Percentiles rank a stretch among this genome's conserved stretches.
These are phyloP conservation scores for Adoxophyes honmai DNA, from an alignment of 1,140 invertebrate species.

Conservation along the genomic window DNA sequence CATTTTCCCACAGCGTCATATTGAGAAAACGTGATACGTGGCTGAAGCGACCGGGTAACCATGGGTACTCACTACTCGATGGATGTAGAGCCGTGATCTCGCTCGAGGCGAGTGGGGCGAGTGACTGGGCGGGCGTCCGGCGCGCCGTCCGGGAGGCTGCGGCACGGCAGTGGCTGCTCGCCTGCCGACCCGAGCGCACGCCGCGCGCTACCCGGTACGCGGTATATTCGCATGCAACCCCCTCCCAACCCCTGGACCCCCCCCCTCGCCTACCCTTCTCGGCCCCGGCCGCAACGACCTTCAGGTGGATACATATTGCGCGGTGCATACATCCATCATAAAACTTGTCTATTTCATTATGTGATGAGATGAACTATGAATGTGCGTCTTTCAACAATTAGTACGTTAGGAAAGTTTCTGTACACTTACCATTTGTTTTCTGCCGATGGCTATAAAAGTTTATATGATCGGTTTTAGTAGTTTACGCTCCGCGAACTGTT, in stretches of 20 bases:
- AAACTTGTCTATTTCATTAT: too few relatives aligned
- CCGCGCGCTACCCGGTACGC: conserved; percentile 60
- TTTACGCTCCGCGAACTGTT: not conserved
- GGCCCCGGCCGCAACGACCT: conserved; percentile 23
- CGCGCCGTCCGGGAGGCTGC: conserved; percentile 43
- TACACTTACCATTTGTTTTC: not conserved
- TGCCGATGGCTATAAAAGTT: not conserved
- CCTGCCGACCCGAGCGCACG: conserved; percentile 65
- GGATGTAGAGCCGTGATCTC: conserved; percentile 22
- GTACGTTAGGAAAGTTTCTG: not conserved
- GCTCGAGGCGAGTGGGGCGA: conserved; percentile 32
- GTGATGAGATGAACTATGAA: not conserved
- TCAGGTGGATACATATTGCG: conserved; percentile 64
- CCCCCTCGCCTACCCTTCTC: conserved; percentile 21
- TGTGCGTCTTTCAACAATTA: not conserved
- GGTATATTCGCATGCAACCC: conserved; percentile 46
- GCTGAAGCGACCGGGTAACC: too few relatives aligned
- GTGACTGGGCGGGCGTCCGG: conserved; percentile 40
- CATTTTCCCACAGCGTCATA: too few relatives aligned
- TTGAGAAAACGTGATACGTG: too few relatives aligned
- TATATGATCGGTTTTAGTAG: not conserved
- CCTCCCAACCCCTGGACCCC: conserved; percentile 15
- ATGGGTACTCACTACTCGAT: not conserved
- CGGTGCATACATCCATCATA: conserved; percentile 34
- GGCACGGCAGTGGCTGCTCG: conserved; percentile 40